Percentiles rank a stretch among this genome's conserved stretches.
phyloP scores from a whole-genome alignment of 2,797 vertebrate genomes.

The Sphenopsis melanotis region DNA sequence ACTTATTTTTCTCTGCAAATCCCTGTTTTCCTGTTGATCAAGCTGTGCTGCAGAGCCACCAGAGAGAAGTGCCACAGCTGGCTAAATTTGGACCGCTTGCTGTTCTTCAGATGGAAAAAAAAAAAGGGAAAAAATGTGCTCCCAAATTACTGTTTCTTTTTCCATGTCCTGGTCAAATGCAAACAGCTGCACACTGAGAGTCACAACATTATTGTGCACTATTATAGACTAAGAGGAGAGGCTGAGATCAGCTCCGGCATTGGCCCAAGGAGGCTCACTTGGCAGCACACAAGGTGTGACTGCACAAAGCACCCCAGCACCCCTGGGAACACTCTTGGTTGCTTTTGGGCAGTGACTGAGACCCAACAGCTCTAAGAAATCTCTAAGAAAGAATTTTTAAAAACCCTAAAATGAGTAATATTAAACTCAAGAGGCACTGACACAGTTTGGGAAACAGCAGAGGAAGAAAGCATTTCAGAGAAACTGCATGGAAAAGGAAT shows the following conservation, averaged over 20 bases:
- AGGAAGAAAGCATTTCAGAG: neutral
- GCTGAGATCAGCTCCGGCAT: neutral
- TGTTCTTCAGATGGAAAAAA: neutral
- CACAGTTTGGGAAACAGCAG: neutral
- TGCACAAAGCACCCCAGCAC: neutral
- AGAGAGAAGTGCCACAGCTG: neutral
- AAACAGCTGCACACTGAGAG: neutral
- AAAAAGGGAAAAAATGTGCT: neutral
- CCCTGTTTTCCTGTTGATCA: neutral
- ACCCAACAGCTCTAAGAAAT: neutral
- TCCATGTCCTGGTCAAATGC: neutral
- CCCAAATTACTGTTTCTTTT: neutral
- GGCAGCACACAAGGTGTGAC: fast-evolving
- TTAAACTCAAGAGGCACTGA: neutral
- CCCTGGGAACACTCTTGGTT: fast-evolving
- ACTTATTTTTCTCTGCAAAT: neutral
- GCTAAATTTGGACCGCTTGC: neutral
- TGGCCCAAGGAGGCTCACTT: neutral
- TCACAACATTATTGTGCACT: neutral
- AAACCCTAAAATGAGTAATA: neutral
- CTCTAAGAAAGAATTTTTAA: neutral
- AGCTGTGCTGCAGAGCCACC: neutral
- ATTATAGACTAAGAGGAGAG: neutral
- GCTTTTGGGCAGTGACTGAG: neutral
- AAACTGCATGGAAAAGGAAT: neutral